phyloP scores from a whole-genome alignment of 2,888 invertebrate genomes.

The Odontothrips loti region DNA sequence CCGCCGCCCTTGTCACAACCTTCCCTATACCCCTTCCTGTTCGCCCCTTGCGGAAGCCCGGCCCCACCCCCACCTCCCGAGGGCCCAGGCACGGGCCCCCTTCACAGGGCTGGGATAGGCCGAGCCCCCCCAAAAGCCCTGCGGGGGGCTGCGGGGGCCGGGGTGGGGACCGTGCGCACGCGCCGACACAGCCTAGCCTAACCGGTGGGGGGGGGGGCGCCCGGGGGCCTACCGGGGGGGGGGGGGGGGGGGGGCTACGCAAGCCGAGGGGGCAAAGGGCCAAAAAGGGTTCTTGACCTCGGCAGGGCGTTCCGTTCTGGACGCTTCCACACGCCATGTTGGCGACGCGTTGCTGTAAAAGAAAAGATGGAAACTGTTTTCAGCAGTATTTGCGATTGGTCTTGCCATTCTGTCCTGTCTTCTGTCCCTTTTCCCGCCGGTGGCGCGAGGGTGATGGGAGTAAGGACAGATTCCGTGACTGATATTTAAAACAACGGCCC shows the following conservation, averaged over 20 bases:
- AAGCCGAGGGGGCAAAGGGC: not conserved
- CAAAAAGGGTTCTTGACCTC: conserved; percentile 8
- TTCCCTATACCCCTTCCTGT: not conserved
- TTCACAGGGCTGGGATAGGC: not conserved
- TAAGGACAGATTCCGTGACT: no score
- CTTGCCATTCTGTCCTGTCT: no score
- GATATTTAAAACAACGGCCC: no score
- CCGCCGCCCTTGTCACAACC: not conserved
- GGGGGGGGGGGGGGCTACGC: not conserved
- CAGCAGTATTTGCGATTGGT: no score
- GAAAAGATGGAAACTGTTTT: not conserved
- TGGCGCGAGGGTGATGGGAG: no score
- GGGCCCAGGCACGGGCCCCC: not conserved
- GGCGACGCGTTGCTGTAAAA: not conserved
- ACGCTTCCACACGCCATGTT: not conserved
- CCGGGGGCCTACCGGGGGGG: not conserved
- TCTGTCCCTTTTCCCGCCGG: no score
- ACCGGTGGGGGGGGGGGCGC: not conserved
- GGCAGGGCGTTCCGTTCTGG: not conserved
- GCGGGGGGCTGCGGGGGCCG: not conserved
- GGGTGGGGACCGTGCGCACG: not conserved
- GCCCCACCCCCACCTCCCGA: no score
- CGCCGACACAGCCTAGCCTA: conserved; percentile 2
- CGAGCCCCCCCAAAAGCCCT: not conserved
- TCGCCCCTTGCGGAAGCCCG: no score